Conservation (phyloP, 2,888 invertebrate genomes). For the Agonopterix subpropinquella region DNA sequence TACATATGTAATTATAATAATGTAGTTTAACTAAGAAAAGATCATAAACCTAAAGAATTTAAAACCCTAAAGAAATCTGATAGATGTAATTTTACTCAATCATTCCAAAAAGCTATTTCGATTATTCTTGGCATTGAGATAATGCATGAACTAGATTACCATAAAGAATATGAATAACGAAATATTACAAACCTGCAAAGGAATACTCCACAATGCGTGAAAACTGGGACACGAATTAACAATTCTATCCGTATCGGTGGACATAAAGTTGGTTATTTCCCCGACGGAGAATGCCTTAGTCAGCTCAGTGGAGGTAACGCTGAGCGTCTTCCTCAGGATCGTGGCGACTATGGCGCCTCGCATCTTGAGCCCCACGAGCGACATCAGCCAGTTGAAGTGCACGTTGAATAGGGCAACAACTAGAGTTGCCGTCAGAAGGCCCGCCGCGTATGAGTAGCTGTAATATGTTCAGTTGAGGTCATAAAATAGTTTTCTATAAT, state of each 20-base stretch:
- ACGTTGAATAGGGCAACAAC: slow-evolving; percentile 82
- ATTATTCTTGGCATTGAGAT: too few relatives aligned
- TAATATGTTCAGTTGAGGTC: slow-evolving; percentile 14
- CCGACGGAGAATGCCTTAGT: slow-evolving; percentile 78
- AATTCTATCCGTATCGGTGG: slow-evolving; percentile 96
- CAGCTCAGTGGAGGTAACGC: slow-evolving; percentile 62
- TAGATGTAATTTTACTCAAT: too few relatives aligned
- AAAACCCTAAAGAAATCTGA: too few relatives aligned
- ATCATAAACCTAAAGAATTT: too few relatives aligned
- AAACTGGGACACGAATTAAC: slow-evolving; percentile 97
- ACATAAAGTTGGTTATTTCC: slow-evolving; percentile 97
- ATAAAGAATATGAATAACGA: background rate
- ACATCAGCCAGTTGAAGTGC: slow-evolving; percentile 94
- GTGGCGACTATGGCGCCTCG: slow-evolving; percentile 89
- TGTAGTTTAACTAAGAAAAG: too few relatives aligned
- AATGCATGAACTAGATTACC: too few relatives aligned
- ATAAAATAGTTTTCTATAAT: too few relatives aligned
- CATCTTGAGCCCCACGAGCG: slow-evolving; percentile 89
- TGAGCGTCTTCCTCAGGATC: slow-evolving; percentile 74
- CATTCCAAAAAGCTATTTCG: too few relatives aligned
- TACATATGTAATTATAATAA: too few relatives aligned
- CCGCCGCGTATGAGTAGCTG: slow-evolving; percentile 62
- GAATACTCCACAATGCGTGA: slow-evolving; percentile 97
- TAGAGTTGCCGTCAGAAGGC: slow-evolving; percentile 66
- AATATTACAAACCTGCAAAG: slow-evolving; percentile 81